phyloP scores from a whole-genome alignment of 2,797 vertebrate genomes.

The Mico argentatus region DNA sequence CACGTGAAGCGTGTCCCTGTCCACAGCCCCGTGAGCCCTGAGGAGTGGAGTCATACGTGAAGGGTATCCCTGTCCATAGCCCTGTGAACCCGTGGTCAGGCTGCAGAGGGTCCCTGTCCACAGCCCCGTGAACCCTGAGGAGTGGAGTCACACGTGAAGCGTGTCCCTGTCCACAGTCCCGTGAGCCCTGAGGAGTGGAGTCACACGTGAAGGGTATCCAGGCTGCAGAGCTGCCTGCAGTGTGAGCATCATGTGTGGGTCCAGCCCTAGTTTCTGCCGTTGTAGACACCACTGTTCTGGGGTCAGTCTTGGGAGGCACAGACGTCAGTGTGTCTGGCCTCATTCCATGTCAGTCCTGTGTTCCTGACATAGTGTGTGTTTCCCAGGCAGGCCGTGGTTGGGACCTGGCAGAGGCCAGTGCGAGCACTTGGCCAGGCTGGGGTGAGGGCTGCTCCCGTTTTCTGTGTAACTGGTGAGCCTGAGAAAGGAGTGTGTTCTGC shows the following conservation, averaged over 20 bases:
- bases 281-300: not conserved
- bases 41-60: no score
- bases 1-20: no score
- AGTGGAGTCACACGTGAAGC: no score
- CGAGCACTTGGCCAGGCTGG: not conserved
- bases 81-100: not conserved
- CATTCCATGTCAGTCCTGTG: not conserved
- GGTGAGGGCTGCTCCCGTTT: not conserved
- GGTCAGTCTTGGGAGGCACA: not conserved
- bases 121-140: no score
- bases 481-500: not conserved
- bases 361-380: no score
- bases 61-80: not conserved
- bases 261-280: not conserved
- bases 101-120: no score
- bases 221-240: no score
- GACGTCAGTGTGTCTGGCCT: not conserved
- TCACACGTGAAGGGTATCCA: accelerated
- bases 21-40: no score
- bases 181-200: not conserved
- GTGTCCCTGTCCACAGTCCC: not conserved
- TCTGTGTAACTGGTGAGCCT: not conserved
- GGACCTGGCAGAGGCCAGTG: not conserved
- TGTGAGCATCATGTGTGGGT: not conserved
- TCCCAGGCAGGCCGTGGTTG: not conserved